A percentile compares a stretch with the other conserved stretches of the same genome.
These are phyloP conservation scores for Chelmon rostratus DNA, from an alignment of 2,797 vertebrate species.

Conservation along the genomic window DNA sequence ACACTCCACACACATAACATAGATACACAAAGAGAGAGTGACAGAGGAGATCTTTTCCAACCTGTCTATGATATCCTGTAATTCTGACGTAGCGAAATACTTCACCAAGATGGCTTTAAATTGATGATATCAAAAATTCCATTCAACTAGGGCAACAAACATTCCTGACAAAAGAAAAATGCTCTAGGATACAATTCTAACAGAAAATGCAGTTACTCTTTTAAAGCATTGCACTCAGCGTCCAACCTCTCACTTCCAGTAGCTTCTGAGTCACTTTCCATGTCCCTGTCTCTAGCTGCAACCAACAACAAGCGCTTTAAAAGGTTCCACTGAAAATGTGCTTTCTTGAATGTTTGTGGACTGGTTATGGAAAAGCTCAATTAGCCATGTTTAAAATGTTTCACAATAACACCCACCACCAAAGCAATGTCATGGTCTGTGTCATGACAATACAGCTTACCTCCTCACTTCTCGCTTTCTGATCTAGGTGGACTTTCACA, in stretches of 20 bases:
- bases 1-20: no score
- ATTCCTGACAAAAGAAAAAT: no score
- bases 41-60: no score
- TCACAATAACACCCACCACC: not conserved
- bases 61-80: no score
- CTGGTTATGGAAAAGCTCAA: not conserved
- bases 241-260: not conserved
- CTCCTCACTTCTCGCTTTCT: not conserved
- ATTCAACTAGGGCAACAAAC: no score
- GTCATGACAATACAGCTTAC: slow-evolving; percentile 1
- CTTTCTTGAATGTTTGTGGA: not conserved
- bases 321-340: not conserved
- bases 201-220: not conserved
- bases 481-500: not conserved
- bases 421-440: not conserved
- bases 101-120: no score
- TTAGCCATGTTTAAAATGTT: slow-evolving; percentile 7
- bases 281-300: not conserved
- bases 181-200: not conserved
- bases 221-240: not conserved
- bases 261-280: slow-evolving; percentile 13
- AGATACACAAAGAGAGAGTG: no score
- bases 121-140: no score
- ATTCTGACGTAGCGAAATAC: no score
- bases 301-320: not conserved